Base-by-base conservation (phyloP, 2,113 vertebrate species). In the Ornithorhynchus anatinus region DNA sequence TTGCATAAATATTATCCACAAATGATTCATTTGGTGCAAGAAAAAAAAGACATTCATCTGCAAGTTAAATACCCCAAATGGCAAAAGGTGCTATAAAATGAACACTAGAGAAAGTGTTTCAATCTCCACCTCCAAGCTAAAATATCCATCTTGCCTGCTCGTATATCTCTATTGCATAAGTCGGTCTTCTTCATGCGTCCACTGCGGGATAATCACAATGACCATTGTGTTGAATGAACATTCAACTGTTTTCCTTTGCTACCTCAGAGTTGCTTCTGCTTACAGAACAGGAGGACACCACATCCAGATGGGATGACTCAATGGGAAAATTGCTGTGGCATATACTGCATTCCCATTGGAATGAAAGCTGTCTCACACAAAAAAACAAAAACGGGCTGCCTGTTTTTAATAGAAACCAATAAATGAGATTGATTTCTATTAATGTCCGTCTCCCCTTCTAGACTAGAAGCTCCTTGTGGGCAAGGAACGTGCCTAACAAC, bases 1-100 rank as follows among this genome's bases (percentile, higher is more conserved):
- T 77, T 89, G 51, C 86, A 88, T 87, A 81, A 69, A 47, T 74
- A 79, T 84, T 68, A 82, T 33, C 77, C 52, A 78, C 42, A 54
- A 36, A 80, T 35, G 72, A 86, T 75, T 47, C 59, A 74, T 81
- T 7, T 44, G 22, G 79, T 71, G 60, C 22, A 54, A 75, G 67
- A 43, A 48, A 82, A 38, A n/a, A 73, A 81, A 75, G 66, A 39
- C 62, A 72, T 84, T 81, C 33, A 57, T 82, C 77, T 80, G 71
- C 59, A 76, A 89, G 57, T 75, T 86, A 86, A 84, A 82, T 51
- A 78, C 27, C 27, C 4, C 31, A 59, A 65, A 14, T 52, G 32
- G 56, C 66, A 80, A 75, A 73, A 75, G 54, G 38, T 54, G 16
- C 50, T 77, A 42, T 47, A 75, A 72, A 83, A 88, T 80, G 77